Evolutionary conservation across 2,888 invertebrate species (phyloP).

Genomic region (Drosophila melanocephala): DNA sequence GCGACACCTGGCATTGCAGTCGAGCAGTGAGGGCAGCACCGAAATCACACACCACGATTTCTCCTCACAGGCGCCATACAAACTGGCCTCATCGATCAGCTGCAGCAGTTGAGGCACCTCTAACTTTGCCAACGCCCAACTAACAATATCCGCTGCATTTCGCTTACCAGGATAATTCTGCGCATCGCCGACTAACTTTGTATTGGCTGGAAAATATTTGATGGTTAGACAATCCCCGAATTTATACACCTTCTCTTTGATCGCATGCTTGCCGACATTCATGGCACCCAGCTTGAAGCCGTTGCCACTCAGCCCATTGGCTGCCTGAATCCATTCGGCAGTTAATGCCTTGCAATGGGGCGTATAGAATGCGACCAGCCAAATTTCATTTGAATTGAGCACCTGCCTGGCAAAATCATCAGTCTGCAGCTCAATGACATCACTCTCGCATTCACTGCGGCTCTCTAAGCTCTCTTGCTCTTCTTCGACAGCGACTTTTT

Average conservation of each 20-base stretch:
- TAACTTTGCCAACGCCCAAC: not conserved
- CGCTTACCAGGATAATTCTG: not conserved
- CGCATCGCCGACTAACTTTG: not conserved
- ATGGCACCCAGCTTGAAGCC: conserved; percentile 5
- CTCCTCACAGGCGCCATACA: not conserved
- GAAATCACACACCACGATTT: conserved; percentile 19
- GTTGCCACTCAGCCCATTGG: not conserved
- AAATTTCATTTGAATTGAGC: conserved; percentile 5
- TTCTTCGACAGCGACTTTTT: not conserved
- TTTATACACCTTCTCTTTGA: not conserved
- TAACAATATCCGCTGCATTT: not conserved
- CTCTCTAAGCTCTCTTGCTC: not conserved
- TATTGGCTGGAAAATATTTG: conserved; percentile 1
- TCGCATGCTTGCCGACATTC: not conserved
- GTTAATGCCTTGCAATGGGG: not conserved
- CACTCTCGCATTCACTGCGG: not conserved
- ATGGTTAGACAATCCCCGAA: not conserved
- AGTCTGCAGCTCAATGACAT: conserved; percentile 4
- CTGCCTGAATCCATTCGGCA: conserved; percentile 1
- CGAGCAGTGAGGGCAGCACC: conserved; percentile 5
- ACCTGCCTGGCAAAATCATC: not conserved
- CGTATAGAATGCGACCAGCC: conserved; percentile 18
- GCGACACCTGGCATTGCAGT: conserved; percentile 19
- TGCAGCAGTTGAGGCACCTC: not conserved
- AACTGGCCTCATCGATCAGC: not conserved